Evolutionary conservation across 2,113 vertebrate species (phyloP), one percentile per base, ranked within the genome.

Genomic region (Puntigrus tetrazona): DNA sequence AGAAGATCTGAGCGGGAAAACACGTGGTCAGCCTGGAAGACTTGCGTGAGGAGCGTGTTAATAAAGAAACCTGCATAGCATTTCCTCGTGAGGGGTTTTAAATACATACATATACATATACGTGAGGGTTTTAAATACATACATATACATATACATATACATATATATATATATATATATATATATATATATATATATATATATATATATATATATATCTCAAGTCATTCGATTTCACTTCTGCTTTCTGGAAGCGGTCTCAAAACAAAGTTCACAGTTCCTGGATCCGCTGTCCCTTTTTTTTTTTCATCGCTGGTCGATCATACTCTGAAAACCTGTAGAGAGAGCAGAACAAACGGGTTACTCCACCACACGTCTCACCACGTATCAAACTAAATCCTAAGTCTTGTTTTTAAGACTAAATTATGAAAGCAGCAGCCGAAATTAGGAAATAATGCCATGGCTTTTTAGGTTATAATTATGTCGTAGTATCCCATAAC

Each of bases 281-380:
- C 13, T 10, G 80, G 52, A 31, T 31, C 4, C n/a, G 1, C 6
- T 2, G 75, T 69, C 16, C 57, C 41, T 78, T 59, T 38, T 43
- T n/a, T 3, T 9, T 45, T 22, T 20, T 9, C 57, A 79, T 27
- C 7, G 16, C 25, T 3, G 72, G 43, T 59, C 25, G 25, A 41
- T 18, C 2, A 9, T 31, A 6, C 41, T 18, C 52, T 9, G 13
- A 27, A 45, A 61, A 81, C 82, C 86, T 87, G 78, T 14, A 41
- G 45, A 84, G 45, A 84, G 69, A 84, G 41, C 9, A 52, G 31
- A 82, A 45, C 20, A 50, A 50, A 36, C n/a, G 29, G 8, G 27
- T 45, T 34, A 80, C 38, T 65, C 8, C 20, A 57, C 2, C 69
- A 16, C 10, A 20, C 8, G 22, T 38, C 5, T 2, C 31, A 36